Base-by-base conservation (phyloP, 2,888 invertebrate species). In the Polyploca ridens region DNA sequence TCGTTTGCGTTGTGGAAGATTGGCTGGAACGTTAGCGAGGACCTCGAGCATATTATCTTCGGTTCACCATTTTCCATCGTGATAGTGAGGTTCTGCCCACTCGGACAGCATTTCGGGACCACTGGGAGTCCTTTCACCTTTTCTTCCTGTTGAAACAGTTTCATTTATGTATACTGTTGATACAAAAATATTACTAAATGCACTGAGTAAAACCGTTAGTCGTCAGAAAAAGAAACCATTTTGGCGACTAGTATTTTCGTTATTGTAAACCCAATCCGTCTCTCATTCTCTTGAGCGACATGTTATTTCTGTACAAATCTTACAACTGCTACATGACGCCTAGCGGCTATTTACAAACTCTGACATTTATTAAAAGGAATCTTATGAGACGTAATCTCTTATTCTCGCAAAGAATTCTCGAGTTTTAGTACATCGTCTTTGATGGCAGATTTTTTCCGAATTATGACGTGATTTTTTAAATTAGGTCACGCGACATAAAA, bases 61-160 rank as follows among this genome's bases (percentile, higher is more conserved):
- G 77, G 71, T 16, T 77, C 78, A 0, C 92, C 93, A 35, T 89
- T 81, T 58, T 84, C 85, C n/a, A 80, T 68, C 0, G 78, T 75
- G 19, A 88, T 79, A 1, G 88, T 90, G 46, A 94, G 80, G 67
- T 93, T 94, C 72, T 94, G 91, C 0, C 94, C 94, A 60, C 91
- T 90, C 3, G 93, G 92, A 71, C 95, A 95, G 82, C 95, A 95
- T 77, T 95, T 95, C 46, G 92, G 91, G 0, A 94, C 94, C 6
- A 94, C 90, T 33, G 92, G 90, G 70, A 93, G 75, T 73, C 87
- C 85, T 72, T 93, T 90, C 13, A 78, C 86, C 79, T 89, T 87
- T 70, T 91, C 91, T 66, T 90, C 85, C 86, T 86, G 73, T 63
- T 72, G 58, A 64, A 63, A 68, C 63, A 66, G 58, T n/a, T 14